Conservation (phyloP, 2,888 invertebrate genomes). For the Rapana venosa region DNA sequence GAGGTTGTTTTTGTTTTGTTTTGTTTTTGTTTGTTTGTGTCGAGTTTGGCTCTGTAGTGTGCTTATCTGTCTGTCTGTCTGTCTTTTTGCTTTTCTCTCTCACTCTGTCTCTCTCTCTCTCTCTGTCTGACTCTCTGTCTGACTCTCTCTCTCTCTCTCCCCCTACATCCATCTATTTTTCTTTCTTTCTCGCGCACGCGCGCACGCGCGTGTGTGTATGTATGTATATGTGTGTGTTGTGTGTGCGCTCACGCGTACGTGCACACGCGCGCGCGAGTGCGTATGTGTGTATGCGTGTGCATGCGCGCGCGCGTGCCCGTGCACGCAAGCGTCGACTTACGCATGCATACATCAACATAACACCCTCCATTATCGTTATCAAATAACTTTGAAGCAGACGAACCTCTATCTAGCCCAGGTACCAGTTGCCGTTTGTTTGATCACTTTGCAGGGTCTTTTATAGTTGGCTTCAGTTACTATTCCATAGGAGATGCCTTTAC, state of each 20-base stretch:
- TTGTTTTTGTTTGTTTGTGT: too few relatives aligned
- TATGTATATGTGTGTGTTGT: not conserved
- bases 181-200: not conserved
- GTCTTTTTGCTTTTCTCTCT: not conserved
- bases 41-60: not conserved
- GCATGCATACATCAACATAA: too few relatives aligned
- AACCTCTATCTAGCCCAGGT: too few relatives aligned
- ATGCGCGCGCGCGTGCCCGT: not conserved
- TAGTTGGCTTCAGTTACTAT: too few relatives aligned
- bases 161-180: not conserved
- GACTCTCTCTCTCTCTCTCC: not conserved
- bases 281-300: not conserved
- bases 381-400: too few relatives aligned
- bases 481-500: too few relatives aligned
- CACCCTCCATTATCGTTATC: too few relatives aligned
- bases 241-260: not conserved
- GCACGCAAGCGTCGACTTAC: not conserved
- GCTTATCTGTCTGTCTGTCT: not conserved
- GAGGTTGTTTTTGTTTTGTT: too few relatives aligned
- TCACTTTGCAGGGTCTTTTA: too few relatives aligned
- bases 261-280: too few relatives aligned
- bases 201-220: not conserved
- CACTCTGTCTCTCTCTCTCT: not conserved
- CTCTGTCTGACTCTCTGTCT: not conserved
- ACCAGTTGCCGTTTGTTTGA: too few relatives aligned